These are phyloP conservation scores for Trachelus troglodyta DNA, from an alignment of 2,888 invertebrate genomes.

Conservation along the genomic window DNA sequence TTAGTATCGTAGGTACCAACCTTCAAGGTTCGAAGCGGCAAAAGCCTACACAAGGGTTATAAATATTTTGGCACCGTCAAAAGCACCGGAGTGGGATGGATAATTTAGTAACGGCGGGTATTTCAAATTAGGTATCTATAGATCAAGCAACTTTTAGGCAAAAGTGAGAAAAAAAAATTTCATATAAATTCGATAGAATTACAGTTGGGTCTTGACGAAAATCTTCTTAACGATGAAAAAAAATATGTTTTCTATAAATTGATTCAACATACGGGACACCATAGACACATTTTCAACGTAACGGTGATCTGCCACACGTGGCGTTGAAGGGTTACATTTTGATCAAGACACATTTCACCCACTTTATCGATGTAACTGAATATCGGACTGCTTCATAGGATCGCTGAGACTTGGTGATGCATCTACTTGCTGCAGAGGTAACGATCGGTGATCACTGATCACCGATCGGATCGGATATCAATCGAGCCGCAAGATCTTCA, in stretches of 20 bases:
- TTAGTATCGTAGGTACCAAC: background rate
- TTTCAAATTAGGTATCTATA: constrained; percentile 28
- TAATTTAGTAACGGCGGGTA: constrained; percentile 48
- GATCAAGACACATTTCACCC: constrained; percentile 4
- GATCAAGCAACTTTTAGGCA: background rate
- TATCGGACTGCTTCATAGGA: constrained; percentile 7
- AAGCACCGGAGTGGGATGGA: constrained; percentile 40
- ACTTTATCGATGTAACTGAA: constrained; percentile 5
- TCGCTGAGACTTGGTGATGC: background rate
- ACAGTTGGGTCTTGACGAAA: background rate
- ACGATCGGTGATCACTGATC: constrained; percentile 18
- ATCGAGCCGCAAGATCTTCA: constrained; percentile 25
- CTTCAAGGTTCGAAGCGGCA: constrained; percentile 4
- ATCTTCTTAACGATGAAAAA: background rate
- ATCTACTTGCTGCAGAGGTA: background rate
- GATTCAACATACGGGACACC: background rate
- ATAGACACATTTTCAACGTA: background rate
- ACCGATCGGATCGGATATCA: constrained; percentile 25
- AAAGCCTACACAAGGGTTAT: constrained; percentile 35
- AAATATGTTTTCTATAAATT: background rate
- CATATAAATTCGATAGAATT: background rate
- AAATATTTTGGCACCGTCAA: constrained; percentile 58
- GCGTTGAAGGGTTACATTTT: background rate
- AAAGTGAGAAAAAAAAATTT: background rate
- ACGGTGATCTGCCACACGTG: background rate